Base-by-base conservation (phyloP, 2,797 vertebrate species). In the Enteromius mattozi region DNA sequence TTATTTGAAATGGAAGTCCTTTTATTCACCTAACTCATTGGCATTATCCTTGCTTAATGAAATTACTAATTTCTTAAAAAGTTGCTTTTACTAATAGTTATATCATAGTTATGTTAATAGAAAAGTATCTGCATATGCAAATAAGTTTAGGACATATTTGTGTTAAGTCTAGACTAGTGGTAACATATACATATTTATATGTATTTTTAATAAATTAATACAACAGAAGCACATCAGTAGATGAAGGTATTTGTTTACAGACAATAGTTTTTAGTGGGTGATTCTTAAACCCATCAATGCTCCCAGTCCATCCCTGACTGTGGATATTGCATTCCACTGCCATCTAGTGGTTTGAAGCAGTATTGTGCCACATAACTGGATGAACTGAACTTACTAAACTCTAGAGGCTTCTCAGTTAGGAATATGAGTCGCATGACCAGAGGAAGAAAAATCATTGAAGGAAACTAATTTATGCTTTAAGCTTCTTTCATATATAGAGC, bases 381-480 rank as follows among this genome's bases (percentile, higher is more conserved):
- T 85, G 86, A 84, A 71, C 83, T 79, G 80, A 81, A 88, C 81
- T 82, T 74, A 69, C 87, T 45, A 69, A 85, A 87, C 87, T 88
- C 42, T 47, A 85, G 80, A 91, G 83, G 78, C 82, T 54, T 74
- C 45, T 13, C 21, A 81, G 72, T 82, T 78, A 88, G 86, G 83
- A 59, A 69, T 77, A 51, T 78, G 82, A 83, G 65, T 70, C 7
- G 84, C 49, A 70, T 45, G 49, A 61, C 35, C 24, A 56, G 30
- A 63, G n/a, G 51, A 59, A 71, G 47, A 24, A 14, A 84, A 79
- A 89, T 70, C 33, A 65, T 37, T 40, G 83, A 84, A 86, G 79
- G 51, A 90, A 86, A 88, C 78, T 59, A 61, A 87, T 91, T 88
- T 85, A n/a, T 75, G 71, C 42, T 90, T 78, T 89, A 90, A 91